These are phyloP conservation scores for Leptogaster cylindrica DNA, from an alignment of 2,888 invertebrate genomes.

Conservation along the genomic window DNA sequence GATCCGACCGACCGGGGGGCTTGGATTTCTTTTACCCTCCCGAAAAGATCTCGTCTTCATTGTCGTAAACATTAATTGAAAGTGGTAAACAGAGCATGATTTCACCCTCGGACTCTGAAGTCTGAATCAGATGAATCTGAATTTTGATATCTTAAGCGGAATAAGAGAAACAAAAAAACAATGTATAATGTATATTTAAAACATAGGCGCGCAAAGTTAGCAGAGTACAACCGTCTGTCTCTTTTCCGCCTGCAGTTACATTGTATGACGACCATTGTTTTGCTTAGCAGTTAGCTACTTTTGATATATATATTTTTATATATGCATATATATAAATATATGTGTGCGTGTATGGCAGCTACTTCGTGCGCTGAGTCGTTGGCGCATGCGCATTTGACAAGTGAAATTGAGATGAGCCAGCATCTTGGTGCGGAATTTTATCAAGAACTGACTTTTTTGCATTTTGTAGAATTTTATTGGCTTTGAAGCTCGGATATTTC, in stretches of 20 bases:
- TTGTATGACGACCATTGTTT: background rate
- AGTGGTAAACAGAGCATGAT: constrained; percentile 34
- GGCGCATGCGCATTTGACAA: constrained; percentile 46
- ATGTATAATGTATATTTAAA: constrained; percentile 1
- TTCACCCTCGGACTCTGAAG: constrained; percentile 13
- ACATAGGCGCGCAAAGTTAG: background rate
- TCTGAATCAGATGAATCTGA: constrained; percentile 5
- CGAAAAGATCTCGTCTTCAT: background rate
- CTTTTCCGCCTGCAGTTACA: background rate
- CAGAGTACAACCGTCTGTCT: background rate
- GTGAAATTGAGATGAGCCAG: constrained; percentile 46
- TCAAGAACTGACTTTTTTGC: constrained; percentile 20
- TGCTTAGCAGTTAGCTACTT: background rate
- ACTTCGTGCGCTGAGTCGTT: background rate
- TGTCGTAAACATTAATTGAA: constrained; percentile 20
- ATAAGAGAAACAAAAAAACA: background rate
- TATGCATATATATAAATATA: too few relatives aligned
- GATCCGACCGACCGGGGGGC: constrained; percentile 3
- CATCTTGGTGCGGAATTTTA: constrained; percentile 26
- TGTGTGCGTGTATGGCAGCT: constrained; percentile 2
- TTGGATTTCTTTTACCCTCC: background rate
- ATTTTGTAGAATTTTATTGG: background rate
- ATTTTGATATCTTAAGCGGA: constrained; percentile 1
- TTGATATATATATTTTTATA: too few relatives aligned
- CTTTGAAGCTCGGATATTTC: too few relatives aligned